Conservation (phyloP, 2,888 invertebrate genomes). For the Philonicus albiceps region DNA sequence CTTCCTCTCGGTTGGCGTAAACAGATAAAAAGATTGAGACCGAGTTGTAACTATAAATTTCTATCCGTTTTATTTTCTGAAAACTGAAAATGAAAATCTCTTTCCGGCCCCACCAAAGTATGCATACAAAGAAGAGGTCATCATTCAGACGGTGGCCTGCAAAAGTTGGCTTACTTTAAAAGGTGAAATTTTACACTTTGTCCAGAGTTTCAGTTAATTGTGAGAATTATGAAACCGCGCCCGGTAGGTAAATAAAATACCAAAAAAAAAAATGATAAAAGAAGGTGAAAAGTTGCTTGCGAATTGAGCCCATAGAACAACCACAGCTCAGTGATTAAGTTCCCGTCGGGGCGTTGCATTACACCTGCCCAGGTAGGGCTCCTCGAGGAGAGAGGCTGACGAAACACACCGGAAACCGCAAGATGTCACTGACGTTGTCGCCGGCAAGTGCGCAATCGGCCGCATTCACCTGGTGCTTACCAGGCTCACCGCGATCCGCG, state of each 20-base stretch:
- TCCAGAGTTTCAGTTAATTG: neutral
- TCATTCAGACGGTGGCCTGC: neutral
- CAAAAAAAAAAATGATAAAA: neutral
- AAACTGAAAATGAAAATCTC: neutral
- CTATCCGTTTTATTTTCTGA: neutral
- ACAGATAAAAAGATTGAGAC: too few species aligned
- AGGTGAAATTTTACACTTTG: neutral
- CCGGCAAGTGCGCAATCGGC: neutral
- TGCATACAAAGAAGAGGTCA: neutral
- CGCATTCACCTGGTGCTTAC: neutral
- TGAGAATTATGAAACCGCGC: neutral
- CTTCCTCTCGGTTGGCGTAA: too few species aligned
- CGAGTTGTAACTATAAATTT: neutral
- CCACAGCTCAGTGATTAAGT: slow-evolving; percentile 21
- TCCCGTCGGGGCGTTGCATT: slow-evolving; percentile 7
- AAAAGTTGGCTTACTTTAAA: neutral
- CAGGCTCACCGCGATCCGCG: neutral
- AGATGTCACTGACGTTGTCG: slow-evolving; percentile 4
- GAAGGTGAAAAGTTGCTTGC: neutral
- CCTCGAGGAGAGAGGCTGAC: slow-evolving; percentile 9
- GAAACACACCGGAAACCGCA: slow-evolving; percentile 36
- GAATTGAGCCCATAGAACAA: slow-evolving; percentile 15
- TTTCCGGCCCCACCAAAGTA: neutral
- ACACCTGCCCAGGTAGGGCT: neutral
- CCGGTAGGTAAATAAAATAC: neutral